A percentile compares a stretch with the other conserved stretches of the same genome.
Evolutionary conservation across 2,797 vertebrate genomes (phyloP).

Genomic region (Sebastes minor): DNA sequence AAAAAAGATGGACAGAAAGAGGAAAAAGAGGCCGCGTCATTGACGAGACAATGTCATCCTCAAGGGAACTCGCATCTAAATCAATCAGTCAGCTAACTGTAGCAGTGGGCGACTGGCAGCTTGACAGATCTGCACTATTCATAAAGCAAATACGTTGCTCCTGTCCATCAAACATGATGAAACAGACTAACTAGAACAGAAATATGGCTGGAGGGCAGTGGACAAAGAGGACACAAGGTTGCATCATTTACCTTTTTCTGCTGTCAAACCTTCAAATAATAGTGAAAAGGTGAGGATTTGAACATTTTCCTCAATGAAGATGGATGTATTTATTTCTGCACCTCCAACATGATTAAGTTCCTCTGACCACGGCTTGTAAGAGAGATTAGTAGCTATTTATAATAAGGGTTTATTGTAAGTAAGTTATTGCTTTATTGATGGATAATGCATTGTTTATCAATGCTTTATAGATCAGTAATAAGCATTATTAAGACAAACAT

Average conservation of each 20-base stretch:
- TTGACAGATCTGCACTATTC: slow-evolving; percentile 62
- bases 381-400: background rate
- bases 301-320: background rate
- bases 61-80: slow-evolving; percentile 58
- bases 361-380: background rate
- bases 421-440: background rate
- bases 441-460: background rate
- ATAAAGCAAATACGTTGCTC: slow-evolving; percentile 51
- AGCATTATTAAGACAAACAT: background rate
- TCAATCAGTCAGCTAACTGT: slow-evolving; percentile 58
- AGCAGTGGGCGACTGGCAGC: slow-evolving; percentile 56
- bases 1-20: background rate
- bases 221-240: slow-evolving; percentile 46
- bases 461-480: background rate
- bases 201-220: slow-evolving; percentile 39
- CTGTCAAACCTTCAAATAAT: slow-evolving; percentile 12
- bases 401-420: background rate
- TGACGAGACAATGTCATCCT: slow-evolving; percentile 53
- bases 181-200: slow-evolving; percentile 42
- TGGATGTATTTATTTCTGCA: background rate
- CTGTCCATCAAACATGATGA: slow-evolving; percentile 66
- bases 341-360: background rate
- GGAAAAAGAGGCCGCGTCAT: slow-evolving; percentile 16
- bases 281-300: background rate
- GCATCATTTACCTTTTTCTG: slow-evolving; percentile 23